Conservation (phyloP, 92 coral and sea anemone species). For the Paragorgia papillata region DNA sequence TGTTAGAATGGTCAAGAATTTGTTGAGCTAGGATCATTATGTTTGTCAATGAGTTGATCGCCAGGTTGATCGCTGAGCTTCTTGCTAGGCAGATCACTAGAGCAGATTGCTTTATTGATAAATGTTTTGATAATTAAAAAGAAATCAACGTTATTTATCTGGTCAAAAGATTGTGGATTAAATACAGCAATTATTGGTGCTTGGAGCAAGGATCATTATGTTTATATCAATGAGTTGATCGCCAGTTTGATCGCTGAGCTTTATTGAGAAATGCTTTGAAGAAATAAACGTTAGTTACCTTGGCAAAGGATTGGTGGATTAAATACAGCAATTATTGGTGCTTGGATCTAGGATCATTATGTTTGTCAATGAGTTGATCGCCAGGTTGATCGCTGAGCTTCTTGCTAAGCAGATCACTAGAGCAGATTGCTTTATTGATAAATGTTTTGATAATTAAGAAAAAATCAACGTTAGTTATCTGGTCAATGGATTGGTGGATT, state of each 20-base stretch:
- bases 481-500: neutral
- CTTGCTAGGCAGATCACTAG: too few species aligned
- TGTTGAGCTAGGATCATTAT: too few species aligned
- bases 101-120: too few species aligned
- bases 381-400: neutral
- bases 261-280: too few species aligned
- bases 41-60: too few species aligned
- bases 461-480: neutral
- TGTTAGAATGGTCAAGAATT: too few species aligned
- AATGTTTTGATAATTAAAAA: too few species aligned
- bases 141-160: too few species aligned
- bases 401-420: neutral
- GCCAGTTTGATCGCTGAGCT: neutral
- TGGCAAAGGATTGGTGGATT: neutral
- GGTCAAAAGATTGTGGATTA: neutral
- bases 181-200: neutral
- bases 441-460: neutral
- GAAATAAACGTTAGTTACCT: too few species aligned
- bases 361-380: neutral
- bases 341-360: neutral
- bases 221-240: too few species aligned
- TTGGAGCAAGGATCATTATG: too few species aligned
- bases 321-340: neutral
- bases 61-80: too few species aligned
- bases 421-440: neutral